Evolutionary conservation across 2,888 invertebrate species (phyloP), one percentile per base, ranked within the genome.

Genomic region (Chalcis sispes): DNA sequence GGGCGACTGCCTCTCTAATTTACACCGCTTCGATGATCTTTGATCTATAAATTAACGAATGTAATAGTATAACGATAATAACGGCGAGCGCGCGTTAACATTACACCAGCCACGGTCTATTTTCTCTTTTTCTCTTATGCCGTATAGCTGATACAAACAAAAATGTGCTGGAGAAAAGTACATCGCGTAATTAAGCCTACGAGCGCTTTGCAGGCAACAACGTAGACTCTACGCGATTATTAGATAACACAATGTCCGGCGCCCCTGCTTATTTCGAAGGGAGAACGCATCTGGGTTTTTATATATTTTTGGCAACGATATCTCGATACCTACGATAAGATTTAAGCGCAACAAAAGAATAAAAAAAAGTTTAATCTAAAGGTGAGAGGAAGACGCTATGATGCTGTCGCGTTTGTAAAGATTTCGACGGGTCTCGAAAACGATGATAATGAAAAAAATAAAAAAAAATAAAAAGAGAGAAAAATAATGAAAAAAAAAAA

Each of bases 291-390:
- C 85, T 86, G 84, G 83, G 85, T 86, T 87, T 88, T 88, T 86
- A 87, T 87, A 87, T 88, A 88, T 88, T 88, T 88, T 88, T 87
- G 88, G 88, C 88, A 88, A 88, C 85, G 86, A 88, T 86, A 86
- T 88, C 88, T 88, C 87, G 85, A 86, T 87, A 88, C 84, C 85
- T 86, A 85, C 84, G 64, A 84, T 87, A 88, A 87, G 84, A 81
- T 85, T 84, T 85, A 86, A 87, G 85, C 84, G 83, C 84, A 85
- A 85, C 82, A 83, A 85, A 82, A 82, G 78, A 80, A 78, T 73
- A 80, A 77, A 75, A 73, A 75, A 75, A 72, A 69, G 75, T 78
- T 72, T 77, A 78, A 69, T 79, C 78, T 71, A 75, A 75, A 78
- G 62, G 40, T 61, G 77, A 80, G 69, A 75, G 79, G 79, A 82